Conservation (phyloP, 2,888 invertebrate genomes). For the Actias luna region DNA sequence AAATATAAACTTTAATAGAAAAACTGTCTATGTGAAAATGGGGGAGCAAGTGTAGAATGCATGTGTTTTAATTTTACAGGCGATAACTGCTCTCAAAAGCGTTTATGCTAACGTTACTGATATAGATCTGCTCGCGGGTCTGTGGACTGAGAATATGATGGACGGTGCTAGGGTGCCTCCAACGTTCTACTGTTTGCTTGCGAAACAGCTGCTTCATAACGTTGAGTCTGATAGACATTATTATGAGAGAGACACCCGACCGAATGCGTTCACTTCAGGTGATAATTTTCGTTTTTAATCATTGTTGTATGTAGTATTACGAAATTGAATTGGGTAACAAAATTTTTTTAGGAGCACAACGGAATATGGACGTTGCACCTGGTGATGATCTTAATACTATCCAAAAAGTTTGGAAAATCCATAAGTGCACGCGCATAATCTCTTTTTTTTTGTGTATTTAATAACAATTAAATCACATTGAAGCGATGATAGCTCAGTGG, state of each 20-base stretch:
- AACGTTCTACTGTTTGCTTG: conserved; percentile 92
- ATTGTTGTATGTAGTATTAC: background rate
- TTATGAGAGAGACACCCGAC: conserved; percentile 55
- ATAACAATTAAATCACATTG: too few species aligned
- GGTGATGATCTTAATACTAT: too few species aligned
- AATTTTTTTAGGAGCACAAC: too few species aligned
- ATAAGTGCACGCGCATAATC: too few species aligned
- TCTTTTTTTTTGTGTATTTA: too few species aligned
- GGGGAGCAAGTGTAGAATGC: background rate
- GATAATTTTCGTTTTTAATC: background rate
- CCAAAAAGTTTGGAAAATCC: too few species aligned
- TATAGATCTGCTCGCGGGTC: conserved; percentile 92
- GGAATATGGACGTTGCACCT: too few species aligned
- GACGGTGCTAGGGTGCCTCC: conserved; percentile 91
- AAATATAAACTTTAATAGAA: background rate
- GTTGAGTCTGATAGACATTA: conserved; percentile 91
- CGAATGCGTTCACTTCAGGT: conserved; percentile 40
- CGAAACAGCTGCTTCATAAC: conserved; percentile 89
- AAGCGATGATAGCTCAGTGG: too few species aligned
- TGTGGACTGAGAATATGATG: conserved; percentile 89
- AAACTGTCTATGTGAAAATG: background rate
- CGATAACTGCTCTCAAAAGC: conserved; percentile 33
- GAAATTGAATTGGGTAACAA: background rate
- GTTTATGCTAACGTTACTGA: conserved; percentile 84
- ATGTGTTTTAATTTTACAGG: conserved; percentile 26